Evolutionary conservation across 1,140 invertebrate genomes (phyloP).

Genomic region (Rhopalosiphum padi): DNA sequence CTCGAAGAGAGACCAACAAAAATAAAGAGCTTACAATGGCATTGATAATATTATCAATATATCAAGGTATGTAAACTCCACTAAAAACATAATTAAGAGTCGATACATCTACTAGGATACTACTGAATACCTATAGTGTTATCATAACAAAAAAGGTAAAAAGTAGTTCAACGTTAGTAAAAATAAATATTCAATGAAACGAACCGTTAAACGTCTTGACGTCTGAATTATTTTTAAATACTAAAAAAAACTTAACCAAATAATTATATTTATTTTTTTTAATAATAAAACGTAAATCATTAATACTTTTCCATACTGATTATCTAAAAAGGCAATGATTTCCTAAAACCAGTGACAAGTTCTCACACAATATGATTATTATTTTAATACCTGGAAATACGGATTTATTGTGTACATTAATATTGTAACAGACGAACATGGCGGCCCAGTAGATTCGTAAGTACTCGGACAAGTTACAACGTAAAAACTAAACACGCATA

Average conservation of each 20-base stretch:
- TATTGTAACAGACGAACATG: background rate
- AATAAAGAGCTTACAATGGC: background rate
- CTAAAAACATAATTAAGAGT: no score
- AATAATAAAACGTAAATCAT: background rate
- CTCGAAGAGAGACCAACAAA: background rate
- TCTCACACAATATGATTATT: background rate
- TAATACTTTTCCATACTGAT: no score
- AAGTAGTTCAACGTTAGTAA: background rate
- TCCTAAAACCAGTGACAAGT: background rate
- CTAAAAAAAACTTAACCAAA: background rate
- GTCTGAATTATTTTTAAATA: background rate
- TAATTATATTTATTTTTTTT: background rate
- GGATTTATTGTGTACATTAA: background rate
- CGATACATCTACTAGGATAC: no score
- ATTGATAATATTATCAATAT: background rate
- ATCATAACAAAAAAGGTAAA: no score
- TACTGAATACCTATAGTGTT: no score
- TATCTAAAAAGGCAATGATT: no score
- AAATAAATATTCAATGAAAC: background rate
- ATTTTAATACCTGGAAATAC: background rate
- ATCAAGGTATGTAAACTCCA: no score
- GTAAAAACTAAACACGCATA: background rate
- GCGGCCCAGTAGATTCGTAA: background rate
- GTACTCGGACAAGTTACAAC: background rate
- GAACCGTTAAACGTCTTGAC: no score